Percentiles rank a stretch among this genome's conserved stretches.
Conservation (phyloP, 2,797 vertebrate species). For the Rachycentron canadum region DNA sequence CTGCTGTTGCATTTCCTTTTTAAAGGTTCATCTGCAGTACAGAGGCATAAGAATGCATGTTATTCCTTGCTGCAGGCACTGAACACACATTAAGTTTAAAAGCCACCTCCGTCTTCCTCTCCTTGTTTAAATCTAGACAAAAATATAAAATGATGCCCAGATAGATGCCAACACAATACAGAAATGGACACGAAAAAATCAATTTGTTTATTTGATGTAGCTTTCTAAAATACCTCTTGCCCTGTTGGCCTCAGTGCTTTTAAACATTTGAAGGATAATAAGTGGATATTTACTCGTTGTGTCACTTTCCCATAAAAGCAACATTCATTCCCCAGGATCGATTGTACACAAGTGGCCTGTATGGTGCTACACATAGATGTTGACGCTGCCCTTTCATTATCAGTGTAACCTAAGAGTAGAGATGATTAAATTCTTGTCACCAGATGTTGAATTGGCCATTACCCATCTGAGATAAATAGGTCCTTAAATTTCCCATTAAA, state of each 20-base stretch:
- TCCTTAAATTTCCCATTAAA: slow-evolving; percentile 66
- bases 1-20: slow-evolving; percentile 45
- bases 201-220: slow-evolving; percentile 36
- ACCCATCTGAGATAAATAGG: slow-evolving; percentile 72
- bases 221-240: slow-evolving; percentile 34
- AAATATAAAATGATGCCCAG: slow-evolving; percentile 23
- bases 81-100: not conserved
- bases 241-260: slow-evolving; percentile 57
- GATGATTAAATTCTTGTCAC: slow-evolving; percentile 80
- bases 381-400: slow-evolving; percentile 78
- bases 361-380: slow-evolving; percentile 66
- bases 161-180: slow-evolving; percentile 27
- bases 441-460: slow-evolving; percentile 75
- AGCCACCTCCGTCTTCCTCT: not conserved
- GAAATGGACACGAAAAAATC: slow-evolving; percentile 34
- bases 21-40: slow-evolving; percentile 59
- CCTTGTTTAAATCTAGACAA: slow-evolving; percentile 26
- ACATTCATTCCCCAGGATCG: slow-evolving; percentile 68
- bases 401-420: slow-evolving; percentile 72
- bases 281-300: slow-evolving; percentile 78
- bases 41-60: slow-evolving; percentile 3
- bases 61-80: not conserved
- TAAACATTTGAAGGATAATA: slow-evolving; percentile 69
- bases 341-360: slow-evolving; percentile 70
- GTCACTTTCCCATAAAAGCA: slow-evolving; percentile 80